phyloP scores from a whole-genome alignment of 2,888 invertebrate genomes.

The Chymomyza fuscimana region DNA sequence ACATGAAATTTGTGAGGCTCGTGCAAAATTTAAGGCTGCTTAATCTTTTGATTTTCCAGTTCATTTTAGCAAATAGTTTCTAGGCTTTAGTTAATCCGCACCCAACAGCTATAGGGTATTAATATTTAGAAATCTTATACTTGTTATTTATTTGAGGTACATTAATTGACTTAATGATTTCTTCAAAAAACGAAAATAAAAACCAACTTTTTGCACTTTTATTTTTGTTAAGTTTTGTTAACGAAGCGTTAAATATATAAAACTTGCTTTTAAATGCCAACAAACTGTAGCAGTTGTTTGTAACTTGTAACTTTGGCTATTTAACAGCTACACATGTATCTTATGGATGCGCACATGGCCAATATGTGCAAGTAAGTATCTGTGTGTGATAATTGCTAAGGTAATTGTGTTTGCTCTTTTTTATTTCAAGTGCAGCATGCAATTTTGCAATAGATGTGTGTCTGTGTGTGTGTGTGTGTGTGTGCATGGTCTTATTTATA shows the following conservation, averaged over 20 bases:
- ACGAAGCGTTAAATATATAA: slow-evolving; percentile 59
- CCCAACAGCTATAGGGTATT: neutral
- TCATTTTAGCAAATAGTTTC: no score
- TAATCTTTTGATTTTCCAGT: no score
- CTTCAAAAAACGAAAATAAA: slow-evolving; percentile 26
- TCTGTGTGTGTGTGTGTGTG: neutral
- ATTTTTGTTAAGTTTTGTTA: slow-evolving; percentile 37
- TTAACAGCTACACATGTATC: slow-evolving; percentile 43
- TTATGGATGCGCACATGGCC: slow-evolving; percentile 32
- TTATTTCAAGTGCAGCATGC: slow-evolving; percentile 65
- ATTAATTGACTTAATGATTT: slow-evolving; percentile 62
- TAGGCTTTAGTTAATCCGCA: no score
- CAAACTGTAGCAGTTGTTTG: slow-evolving; percentile 55
- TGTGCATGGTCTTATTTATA: neutral
- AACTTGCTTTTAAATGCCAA: slow-evolving; percentile 56
- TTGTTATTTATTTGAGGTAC: slow-evolving; percentile 38
- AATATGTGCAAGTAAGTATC: slow-evolving; percentile 5
- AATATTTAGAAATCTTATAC: slow-evolving; percentile 39
- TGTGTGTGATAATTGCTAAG: slow-evolving; percentile 3
- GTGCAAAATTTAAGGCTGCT: no score
- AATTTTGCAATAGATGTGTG: slow-evolving; percentile 49
- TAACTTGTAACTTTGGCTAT: slow-evolving; percentile 33
- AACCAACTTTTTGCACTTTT: slow-evolving; percentile 8
- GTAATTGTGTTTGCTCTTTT: slow-evolving; percentile 6
- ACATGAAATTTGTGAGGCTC: no score